Percentiles rank a stretch among this genome's conserved stretches.
These are phyloP conservation scores for Philopotamus ludificatus DNA, from an alignment of 1,140 invertebrate genomes.

Conservation along the genomic window DNA sequence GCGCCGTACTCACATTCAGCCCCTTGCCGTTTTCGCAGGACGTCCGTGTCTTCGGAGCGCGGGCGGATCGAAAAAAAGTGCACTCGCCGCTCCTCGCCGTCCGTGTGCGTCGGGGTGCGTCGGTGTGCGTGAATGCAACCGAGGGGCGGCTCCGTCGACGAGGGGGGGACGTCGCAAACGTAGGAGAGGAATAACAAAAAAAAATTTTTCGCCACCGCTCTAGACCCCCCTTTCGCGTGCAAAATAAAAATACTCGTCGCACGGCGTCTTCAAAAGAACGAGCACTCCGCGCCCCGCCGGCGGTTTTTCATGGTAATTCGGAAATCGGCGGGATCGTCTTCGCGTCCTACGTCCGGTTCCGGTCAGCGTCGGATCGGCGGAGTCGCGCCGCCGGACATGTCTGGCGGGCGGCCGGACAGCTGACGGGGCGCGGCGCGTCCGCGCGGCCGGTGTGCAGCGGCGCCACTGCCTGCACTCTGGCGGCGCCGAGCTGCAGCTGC, in stretches of 20 bases:
- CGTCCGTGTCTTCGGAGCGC: not conserved
- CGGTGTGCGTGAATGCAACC: conserved; percentile 14
- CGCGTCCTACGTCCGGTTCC: not conserved
- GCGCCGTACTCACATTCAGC: conserved; percentile 18
- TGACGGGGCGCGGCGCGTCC: conserved; percentile 23
- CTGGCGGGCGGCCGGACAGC: too few relatives aligned
- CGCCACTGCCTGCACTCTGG: conserved; percentile 35
- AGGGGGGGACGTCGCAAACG: not conserved
- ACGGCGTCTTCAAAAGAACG: not conserved
- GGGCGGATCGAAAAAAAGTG: conserved; percentile 3
- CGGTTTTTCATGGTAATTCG: conserved; percentile 23
- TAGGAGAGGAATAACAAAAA: not conserved
- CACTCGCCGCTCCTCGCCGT: not conserved
- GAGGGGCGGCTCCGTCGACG: not conserved
- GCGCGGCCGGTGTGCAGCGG: conserved; percentile 36
- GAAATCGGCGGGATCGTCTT: too few relatives aligned
- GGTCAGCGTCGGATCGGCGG: too few relatives aligned
- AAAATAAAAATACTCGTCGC: not conserved
- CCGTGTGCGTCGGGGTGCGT: too few relatives aligned
- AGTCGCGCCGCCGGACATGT: not conserved
- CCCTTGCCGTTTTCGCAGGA: conserved; percentile 16
- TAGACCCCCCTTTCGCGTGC: not conserved
- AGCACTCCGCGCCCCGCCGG: conserved; percentile 6
- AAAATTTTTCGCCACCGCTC: too few relatives aligned
- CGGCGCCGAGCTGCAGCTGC: not conserved